Conservation (phyloP, 2,888 invertebrate genomes). For the Diaperis boleti region DNA sequence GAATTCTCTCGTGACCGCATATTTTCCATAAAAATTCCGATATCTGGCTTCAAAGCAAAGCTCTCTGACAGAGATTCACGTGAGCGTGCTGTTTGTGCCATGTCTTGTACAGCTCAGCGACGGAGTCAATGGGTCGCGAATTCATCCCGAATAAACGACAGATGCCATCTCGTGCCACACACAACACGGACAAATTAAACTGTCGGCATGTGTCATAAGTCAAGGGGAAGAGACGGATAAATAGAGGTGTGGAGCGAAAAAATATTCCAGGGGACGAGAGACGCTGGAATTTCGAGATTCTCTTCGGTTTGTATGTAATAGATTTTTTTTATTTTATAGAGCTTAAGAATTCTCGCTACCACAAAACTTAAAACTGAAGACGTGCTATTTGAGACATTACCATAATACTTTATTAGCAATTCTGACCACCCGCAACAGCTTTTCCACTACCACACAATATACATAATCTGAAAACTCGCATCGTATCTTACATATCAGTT, state of each 20-base stretch:
- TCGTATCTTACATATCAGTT: neutral
- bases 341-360: too few relatives aligned
- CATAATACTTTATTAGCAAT: too few relatives aligned
- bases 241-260: conserved; percentile 4
- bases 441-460: too few relatives aligned
- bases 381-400: too few relatives aligned
- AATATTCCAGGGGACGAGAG: neutral
- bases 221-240: conserved; percentile 1
- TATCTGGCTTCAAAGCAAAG: conserved; percentile 32
- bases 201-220: conserved; percentile 41
- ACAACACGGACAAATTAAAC: conserved; percentile 47
- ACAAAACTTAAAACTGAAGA: too few relatives aligned
- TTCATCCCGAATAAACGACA: conserved; percentile 39
- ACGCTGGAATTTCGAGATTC: too few relatives aligned
- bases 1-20: conserved; percentile 10
- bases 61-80: conserved; percentile 18
- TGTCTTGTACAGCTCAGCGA: conserved; percentile 30
- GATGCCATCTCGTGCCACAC: conserved; percentile 42
- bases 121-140: conserved; percentile 41
- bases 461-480: too few relatives aligned
- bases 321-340: too few relatives aligned
- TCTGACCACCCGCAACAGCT: too few relatives aligned
- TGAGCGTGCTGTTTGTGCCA: conserved; percentile 22
- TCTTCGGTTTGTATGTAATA: too few relatives aligned
- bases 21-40: conserved; percentile 30